A percentile compares a stretch with the other conserved stretches of the same genome.
These are phyloP conservation scores for Lottia gigantea DNA, from an alignment of 2,888 invertebrate species.

Conservation along the genomic window DNA sequence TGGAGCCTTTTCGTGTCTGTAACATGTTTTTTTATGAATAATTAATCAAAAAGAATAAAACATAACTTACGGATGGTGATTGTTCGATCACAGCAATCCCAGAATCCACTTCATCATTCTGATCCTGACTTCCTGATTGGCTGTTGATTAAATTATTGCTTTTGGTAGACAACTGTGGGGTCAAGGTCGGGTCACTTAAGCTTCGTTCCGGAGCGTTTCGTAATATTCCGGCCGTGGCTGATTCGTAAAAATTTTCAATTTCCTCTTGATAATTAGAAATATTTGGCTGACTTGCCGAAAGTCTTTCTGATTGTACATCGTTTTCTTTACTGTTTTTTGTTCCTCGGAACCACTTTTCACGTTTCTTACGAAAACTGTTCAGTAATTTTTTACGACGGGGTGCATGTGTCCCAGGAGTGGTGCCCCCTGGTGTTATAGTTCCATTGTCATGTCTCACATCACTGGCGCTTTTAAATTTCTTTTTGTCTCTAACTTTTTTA, in stretches of 20 bases:
- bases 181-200: conserved; percentile 35
- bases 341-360: conserved; percentile 16
- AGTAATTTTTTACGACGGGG: conserved; percentile 25
- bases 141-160: conserved; percentile 17
- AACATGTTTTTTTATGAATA: too few relatives aligned
- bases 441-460: conserved; percentile 24
- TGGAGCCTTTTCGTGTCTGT: too few relatives aligned
- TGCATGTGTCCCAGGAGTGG: conserved; percentile 20
- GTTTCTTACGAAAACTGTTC: conserved; percentile 34
- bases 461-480: conserved; percentile 29
- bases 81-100: conserved; percentile 35
- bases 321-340: conserved; percentile 19
- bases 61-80: conserved; percentile 16
- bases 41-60: not conserved
- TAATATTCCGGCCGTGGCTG: conserved; percentile 4
- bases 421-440: conserved; percentile 14
- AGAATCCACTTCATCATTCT: conserved; percentile 35
- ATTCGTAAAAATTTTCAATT: conserved; percentile 23
- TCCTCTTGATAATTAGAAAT: conserved; percentile 22
- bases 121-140: conserved; percentile 25
- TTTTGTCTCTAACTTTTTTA: conserved; percentile 21
- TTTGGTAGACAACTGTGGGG: conserved; percentile 20
- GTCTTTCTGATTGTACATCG: conserved; percentile 18
- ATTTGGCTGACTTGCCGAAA: conserved; percentile 35
- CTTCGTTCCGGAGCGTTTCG: conserved; percentile 31